Conservation (phyloP, 2,797 vertebrate genomes). For the Rhinoraja longicauda region DNA sequence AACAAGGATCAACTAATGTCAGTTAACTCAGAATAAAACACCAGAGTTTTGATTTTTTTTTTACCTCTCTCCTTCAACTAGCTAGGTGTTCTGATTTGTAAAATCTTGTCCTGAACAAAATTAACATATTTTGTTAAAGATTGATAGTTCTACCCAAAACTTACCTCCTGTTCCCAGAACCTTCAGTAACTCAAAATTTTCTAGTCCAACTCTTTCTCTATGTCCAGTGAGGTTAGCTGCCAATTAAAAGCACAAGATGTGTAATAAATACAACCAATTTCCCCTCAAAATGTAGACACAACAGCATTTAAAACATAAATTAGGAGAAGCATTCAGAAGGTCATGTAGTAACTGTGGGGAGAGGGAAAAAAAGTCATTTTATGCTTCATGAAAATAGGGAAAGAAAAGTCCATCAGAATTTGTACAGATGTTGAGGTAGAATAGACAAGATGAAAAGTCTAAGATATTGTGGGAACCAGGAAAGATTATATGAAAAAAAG, state of each 20-base stretch:
- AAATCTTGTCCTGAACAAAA: neutral
- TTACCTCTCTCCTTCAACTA: neutral
- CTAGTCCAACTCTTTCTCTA: conserved; percentile 32
- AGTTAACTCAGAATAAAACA: neutral
- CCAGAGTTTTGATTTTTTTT: neutral
- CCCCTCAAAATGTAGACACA: neutral
- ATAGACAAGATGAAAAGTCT: neutral
- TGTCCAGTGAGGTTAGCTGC: conserved; percentile 33
- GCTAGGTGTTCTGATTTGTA: neutral
- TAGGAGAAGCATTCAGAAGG: too few species aligned
- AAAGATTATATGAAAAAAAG: too few species aligned
- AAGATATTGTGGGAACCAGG: neutral
- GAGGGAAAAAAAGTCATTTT: neutral
- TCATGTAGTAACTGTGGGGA: neutral
- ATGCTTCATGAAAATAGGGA: neutral
- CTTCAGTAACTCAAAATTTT: conserved; percentile 34
- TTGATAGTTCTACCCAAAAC: neutral
- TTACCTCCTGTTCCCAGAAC: conserved; percentile 35
- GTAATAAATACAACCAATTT: neutral
- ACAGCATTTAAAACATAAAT: neutral
- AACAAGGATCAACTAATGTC: neutral
- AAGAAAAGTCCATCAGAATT: neutral
- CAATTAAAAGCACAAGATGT: neutral
- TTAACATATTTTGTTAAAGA: neutral
- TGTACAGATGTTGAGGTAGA: neutral